Evolutionary conservation across 2,113 vertebrate species (phyloP).

Genomic region (Mastomys coucha): DNA sequence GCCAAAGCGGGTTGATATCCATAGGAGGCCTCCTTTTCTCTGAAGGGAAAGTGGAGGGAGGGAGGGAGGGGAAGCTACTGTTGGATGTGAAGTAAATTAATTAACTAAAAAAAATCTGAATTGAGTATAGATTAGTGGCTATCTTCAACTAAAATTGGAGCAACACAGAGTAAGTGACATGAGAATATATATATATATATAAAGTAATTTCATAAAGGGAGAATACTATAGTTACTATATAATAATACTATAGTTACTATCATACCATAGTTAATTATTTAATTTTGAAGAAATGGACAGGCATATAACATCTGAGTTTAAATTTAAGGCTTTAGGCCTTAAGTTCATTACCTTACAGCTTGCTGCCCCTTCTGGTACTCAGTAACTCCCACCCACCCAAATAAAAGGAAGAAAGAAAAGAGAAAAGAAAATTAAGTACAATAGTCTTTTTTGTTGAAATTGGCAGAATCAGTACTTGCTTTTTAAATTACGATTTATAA

Average conservation of each 20-base stretch:
- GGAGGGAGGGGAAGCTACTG: neutral
- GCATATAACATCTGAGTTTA: neutral
- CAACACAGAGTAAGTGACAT: neutral
- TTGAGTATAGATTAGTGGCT: neutral
- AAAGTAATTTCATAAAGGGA: slow-evolving; percentile 31
- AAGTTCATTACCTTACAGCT: neutral
- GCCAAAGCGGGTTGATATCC: neutral
- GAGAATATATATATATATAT: neutral
- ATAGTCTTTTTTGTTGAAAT: neutral
- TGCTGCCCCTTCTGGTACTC: neutral
- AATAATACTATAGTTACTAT: neutral
- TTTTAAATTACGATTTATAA: neutral
- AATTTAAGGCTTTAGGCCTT: neutral
- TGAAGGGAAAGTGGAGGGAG: neutral
- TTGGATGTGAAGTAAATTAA: neutral
- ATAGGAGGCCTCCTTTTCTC: neutral
- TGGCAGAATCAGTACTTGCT: slow-evolving; percentile 14
- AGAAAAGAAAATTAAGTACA: slow-evolving; percentile 43
- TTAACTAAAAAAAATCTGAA: neutral
- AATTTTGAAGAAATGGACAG: neutral
- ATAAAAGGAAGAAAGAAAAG: neutral
- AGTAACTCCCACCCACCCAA: neutral
- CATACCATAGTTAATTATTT: neutral
- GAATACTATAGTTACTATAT: neutral
- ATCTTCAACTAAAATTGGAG: neutral